A percentile compares a stretch with the other conserved stretches of the same genome.
These are phyloP conservation scores for Bolinopsis microptera DNA, from an alignment of 37 sponge, comb jelly and placozoan genomes.

Conservation along the genomic window DNA sequence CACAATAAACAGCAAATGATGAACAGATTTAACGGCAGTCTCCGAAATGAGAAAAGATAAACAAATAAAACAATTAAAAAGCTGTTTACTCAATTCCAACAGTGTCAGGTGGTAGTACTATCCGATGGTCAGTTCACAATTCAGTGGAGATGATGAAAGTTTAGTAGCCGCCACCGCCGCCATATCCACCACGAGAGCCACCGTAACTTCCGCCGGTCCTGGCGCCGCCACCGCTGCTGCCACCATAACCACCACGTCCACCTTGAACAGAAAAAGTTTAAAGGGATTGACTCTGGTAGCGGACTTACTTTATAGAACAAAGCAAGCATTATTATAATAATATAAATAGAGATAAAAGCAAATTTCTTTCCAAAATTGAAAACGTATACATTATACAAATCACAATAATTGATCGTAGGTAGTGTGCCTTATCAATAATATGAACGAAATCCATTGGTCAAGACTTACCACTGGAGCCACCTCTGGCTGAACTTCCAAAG, in stretches of 20 bases:
- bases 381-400: no score
- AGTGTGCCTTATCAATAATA: no score
- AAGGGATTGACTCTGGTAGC: no score
- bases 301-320: no score
- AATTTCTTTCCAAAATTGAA: no score
- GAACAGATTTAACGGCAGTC: neutral
- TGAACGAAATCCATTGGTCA: no score
- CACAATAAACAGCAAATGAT: neutral
- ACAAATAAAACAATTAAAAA: neutral
- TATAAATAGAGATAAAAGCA: no score
- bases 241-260: neutral
- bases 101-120: neutral
- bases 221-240: neutral
- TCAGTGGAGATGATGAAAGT: neutral
- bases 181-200: neutral
- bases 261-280: no score
- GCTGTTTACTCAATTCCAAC: neutral
- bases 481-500: neutral
- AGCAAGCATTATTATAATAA: no score
- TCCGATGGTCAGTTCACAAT: no score
- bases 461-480: neutral
- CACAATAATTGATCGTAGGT: no score
- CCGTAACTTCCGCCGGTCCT: neutral
- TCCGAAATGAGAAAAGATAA: neutral
- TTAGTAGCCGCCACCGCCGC: slow-evolving; percentile 7